Evolutionary conservation across 2,888 invertebrate genomes (phyloP), one percentile per base, ranked within the genome.

Genomic region (Hirtodrosophila trivittata): DNA sequence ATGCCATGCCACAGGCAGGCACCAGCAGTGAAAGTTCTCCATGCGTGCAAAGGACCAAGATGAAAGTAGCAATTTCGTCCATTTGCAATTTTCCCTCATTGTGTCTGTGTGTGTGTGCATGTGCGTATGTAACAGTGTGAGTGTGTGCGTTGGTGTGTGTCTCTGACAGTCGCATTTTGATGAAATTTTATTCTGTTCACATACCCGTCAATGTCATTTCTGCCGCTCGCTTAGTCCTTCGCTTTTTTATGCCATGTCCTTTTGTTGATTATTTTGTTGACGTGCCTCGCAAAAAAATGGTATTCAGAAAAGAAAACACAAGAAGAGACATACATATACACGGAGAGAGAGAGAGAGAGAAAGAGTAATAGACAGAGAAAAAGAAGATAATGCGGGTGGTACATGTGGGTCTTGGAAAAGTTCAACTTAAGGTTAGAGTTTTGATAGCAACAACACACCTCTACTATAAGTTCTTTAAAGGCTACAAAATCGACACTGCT

Each of bases 241-340:
- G 62, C 28, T 67, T 69, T 62, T 70, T 83, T 76, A 65, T 65
- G 52, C 38, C 60, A 62, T 71, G 69, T 67, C 81, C 70, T 66
- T 78, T 75, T 80, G 75, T 76, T 84, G 87, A 88, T 86, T 87
- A 88, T 87, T 86, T 84, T 74, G 88, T 75, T 87, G 88, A 84
- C 87, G 75, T 87, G 78, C 59, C 65, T 35, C 45, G 47, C 33
- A 57, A 35, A 58, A 8, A 30, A 35, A 28, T 32, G 10, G 26
- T 18, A 39, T 8, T 2, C 13, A 26, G 26, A 46, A 45, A 12
- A 39, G 4, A 38, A 14, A 50, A 32, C 26, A 45, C 13, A 69
- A 42, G 37, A 14, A 30, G 35, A 39, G 42, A 43, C 30, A 39
- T 7, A n/a, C n/a, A n/a, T n/a, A n/a, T n/a, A 4, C 12, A n/a